phyloP scores from a whole-genome alignment of 2,888 invertebrate species.

The Diplazon laetatorius region DNA sequence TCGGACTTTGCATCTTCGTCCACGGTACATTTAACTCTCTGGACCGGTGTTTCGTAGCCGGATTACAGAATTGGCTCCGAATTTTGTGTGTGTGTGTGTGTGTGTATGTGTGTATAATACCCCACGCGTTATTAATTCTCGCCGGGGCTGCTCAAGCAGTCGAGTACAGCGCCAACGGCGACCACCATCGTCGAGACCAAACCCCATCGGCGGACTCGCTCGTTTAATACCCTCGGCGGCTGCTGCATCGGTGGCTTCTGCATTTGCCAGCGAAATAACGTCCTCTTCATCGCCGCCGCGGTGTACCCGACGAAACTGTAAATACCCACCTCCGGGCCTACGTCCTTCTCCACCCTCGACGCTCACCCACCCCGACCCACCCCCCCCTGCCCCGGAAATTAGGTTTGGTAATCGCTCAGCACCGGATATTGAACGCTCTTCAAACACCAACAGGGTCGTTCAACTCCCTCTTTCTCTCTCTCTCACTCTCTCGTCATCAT shows the following conservation, averaged over 20 bases:
- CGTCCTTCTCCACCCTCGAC: slow-evolving; percentile 3
- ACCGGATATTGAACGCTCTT: slow-evolving; percentile 75
- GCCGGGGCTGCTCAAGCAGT: not conserved
- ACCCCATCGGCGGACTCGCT: slow-evolving; percentile 30
- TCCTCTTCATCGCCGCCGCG: slow-evolving; percentile 33
- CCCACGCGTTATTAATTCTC: slow-evolving; percentile 25
- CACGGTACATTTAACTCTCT: slow-evolving; percentile 47
- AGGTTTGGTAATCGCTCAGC: slow-evolving; percentile 76
- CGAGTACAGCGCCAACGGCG: not conserved
- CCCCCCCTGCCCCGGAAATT: slow-evolving; percentile 74
- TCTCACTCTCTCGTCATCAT: no score
- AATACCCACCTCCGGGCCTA: slow-evolving; percentile 29
- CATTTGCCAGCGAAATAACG: slow-evolving; percentile 11
- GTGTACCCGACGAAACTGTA: slow-evolving; percentile 51
- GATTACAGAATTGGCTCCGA: not conserved
- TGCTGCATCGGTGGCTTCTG: slow-evolving; percentile 14
- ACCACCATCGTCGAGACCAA: not conserved
- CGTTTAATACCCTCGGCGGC: slow-evolving; percentile 43
- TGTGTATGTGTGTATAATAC: not conserved
- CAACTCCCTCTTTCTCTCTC: no score
- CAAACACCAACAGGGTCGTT: slow-evolving; percentile 45
- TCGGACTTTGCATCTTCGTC: slow-evolving; percentile 56
- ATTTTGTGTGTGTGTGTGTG: not conserved
- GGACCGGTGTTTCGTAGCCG: not conserved
- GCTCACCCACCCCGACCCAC: not conserved